Evolutionary conservation across 1,140 invertebrate species (phyloP).

Genomic region (Zaprionus ornatus): DNA sequence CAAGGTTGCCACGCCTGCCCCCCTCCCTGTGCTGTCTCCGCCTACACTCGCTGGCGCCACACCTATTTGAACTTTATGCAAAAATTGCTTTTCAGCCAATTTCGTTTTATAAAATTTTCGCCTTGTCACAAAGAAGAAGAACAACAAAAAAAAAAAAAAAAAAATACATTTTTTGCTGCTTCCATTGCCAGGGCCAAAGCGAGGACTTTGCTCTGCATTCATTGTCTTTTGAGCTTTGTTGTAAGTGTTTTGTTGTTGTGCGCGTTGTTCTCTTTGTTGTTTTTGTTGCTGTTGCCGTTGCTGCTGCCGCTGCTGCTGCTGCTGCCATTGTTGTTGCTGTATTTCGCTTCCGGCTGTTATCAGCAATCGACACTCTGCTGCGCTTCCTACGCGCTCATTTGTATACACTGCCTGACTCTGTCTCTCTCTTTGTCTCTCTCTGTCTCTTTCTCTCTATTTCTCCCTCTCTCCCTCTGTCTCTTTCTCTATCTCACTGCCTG

Average conservation of each 20-base stretch:
- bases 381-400: constrained; percentile 56
- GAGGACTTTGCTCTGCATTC: constrained; percentile 24
- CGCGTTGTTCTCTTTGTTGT: constrained; percentile 17
- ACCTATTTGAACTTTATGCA: constrained; percentile 59
- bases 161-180: constrained; percentile 45
- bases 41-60: constrained; percentile 22
- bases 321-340: constrained; percentile 41
- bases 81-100: constrained; percentile 75
- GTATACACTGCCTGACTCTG: constrained; percentile 32
- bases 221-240: constrained; percentile 74
- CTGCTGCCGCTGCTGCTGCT: constrained; percentile 40
- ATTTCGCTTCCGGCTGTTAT: constrained; percentile 78
- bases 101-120: constrained; percentile 60
- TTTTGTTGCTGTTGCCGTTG: constrained; percentile 24
- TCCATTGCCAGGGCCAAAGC: neutral
- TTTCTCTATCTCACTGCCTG: constrained; percentile 6
- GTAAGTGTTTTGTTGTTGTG: constrained; percentile 27
- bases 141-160: constrained; percentile 2
- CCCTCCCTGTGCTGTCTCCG: neutral
- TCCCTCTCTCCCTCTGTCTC: constrained; percentile 10
- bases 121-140: constrained; percentile 25
- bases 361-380: constrained; percentile 76
- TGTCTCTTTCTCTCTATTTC: constrained; percentile 8
- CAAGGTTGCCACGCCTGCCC: constrained; percentile 54
- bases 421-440: constrained; percentile 1